These are phyloP conservation scores for Oscheius sp. DNA, from an alignment of 2,888 invertebrate species.

Conservation along the genomic window DNA sequence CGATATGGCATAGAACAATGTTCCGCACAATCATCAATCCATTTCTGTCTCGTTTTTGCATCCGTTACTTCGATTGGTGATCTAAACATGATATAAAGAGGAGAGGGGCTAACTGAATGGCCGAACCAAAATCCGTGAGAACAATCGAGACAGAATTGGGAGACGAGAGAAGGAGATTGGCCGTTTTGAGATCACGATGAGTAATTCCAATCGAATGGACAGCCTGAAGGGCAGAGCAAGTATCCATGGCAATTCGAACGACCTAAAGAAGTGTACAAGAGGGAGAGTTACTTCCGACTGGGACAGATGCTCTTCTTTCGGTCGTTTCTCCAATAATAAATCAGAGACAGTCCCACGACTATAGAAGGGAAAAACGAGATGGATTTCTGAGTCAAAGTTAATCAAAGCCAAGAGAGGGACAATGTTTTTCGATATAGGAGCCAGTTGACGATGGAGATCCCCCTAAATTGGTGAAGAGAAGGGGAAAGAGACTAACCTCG, in stretches of 20 bases:
- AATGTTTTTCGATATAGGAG: neutral
- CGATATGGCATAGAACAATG: slow-evolving; percentile 87
- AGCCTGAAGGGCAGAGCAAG: slow-evolving; percentile 47
- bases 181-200: slow-evolving; percentile 83
- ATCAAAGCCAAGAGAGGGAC: slow-evolving; percentile 21
- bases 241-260: slow-evolving; percentile 37
- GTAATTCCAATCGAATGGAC: slow-evolving; percentile 52
- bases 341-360: slow-evolving; percentile 31
- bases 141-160: slow-evolving; percentile 79
- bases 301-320: neutral
- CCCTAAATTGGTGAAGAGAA: neutral
- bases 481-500: slow-evolving; percentile 25
- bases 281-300: neutral
- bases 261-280: slow-evolving; percentile 37
- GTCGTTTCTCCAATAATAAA: slow-evolving; percentile 20
- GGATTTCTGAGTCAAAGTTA: slow-evolving; percentile 7
- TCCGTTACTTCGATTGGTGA: slow-evolving; percentile 71
- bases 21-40: slow-evolving; percentile 85
- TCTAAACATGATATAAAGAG: no score
- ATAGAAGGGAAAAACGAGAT: slow-evolving; percentile 42
- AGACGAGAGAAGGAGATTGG: slow-evolving; percentile 83
- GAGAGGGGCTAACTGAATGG: slow-evolving; percentile 56
- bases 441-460: slow-evolving; percentile 3
- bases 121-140: slow-evolving; percentile 83
- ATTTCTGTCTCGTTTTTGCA: slow-evolving; percentile 70